phyloP scores from a whole-genome alignment of 23 tunicate species.

The Ciona savignyi region DNA sequence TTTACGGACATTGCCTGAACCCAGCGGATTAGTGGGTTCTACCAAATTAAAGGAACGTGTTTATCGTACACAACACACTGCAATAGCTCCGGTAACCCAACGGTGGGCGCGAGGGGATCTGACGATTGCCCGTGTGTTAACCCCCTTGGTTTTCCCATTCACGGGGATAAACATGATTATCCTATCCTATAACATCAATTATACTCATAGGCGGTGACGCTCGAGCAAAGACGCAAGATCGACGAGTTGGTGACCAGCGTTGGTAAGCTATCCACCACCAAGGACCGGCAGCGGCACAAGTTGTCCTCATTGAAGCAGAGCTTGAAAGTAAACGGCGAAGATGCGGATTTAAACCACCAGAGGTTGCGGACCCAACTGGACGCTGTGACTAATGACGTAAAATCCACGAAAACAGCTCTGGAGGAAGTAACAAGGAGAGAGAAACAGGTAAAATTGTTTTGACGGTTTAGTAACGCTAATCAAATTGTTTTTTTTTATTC shows the following conservation, averaged over 20 bases:
- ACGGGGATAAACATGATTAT: no score
- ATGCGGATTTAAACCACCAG: conserved; percentile 30
- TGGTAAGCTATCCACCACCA: conserved; percentile 50
- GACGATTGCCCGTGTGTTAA: no score
- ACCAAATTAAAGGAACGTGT: no score
- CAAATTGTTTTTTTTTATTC: no score
- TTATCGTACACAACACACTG: no score
- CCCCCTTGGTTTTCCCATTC: no score
- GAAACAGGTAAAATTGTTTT: conserved; percentile 62
- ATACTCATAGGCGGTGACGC: conserved; percentile 46
- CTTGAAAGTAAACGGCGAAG: conserved; percentile 26
- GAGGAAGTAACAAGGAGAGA: conserved; percentile 81
- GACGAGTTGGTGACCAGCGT: conserved; percentile 69
- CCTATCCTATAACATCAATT: no score
- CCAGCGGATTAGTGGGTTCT: no score
- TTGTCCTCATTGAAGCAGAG: conserved; percentile 50
- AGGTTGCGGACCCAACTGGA: conserved; percentile 60
- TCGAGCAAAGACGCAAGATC: conserved; percentile 69
- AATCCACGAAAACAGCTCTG: conserved; percentile 64
- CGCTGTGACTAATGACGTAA: conserved; percentile 74
- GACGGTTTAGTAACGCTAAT: not conserved
- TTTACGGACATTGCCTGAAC: no score
- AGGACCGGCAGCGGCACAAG: conserved; percentile 71
- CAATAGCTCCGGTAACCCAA: no score
- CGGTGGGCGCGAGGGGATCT: no score